A percentile compares a stretch with the other conserved stretches of the same genome.
Evolutionary conservation across 2,888 invertebrate genomes (phyloP).

Genomic region (Zootermopsis nevadensis): DNA sequence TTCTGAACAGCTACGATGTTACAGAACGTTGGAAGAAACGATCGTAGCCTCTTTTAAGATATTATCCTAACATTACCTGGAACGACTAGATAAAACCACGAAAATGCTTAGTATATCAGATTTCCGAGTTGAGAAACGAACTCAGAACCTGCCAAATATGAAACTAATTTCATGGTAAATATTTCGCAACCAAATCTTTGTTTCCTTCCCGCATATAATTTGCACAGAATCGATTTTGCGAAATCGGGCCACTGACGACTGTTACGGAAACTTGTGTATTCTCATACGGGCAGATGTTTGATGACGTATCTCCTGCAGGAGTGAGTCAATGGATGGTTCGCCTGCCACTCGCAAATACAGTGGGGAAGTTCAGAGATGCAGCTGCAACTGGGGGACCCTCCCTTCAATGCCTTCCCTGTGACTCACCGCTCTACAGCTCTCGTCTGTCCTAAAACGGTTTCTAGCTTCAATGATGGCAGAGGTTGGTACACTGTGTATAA

Average conservation of each 20-base stretch:
- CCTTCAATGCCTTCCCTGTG: not conserved
- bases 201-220: no score
- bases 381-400: not conserved
- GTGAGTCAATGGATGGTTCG: slow-evolving; percentile 13
- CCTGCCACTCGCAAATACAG: not conserved
- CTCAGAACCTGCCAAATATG: no score
- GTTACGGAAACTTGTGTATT: not conserved
- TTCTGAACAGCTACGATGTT: no score
- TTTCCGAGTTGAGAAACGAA: no score
- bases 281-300: not conserved
- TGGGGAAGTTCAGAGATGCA: not conserved
- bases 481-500: not conserved
- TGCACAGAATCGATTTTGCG: not conserved
- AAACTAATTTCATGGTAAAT: not conserved
- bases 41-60: no score
- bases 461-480: not conserved
- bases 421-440: not conserved
- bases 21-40: no score
- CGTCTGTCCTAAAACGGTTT: not conserved
- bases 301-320: not conserved
- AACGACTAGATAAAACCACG: no score
- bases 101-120: no score
- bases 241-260: not conserved
- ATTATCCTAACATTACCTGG: no score
- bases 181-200: not conserved